Conservation (phyloP, 2,113 vertebrate genomes). For the Neopipo cinnamomea region DNA sequence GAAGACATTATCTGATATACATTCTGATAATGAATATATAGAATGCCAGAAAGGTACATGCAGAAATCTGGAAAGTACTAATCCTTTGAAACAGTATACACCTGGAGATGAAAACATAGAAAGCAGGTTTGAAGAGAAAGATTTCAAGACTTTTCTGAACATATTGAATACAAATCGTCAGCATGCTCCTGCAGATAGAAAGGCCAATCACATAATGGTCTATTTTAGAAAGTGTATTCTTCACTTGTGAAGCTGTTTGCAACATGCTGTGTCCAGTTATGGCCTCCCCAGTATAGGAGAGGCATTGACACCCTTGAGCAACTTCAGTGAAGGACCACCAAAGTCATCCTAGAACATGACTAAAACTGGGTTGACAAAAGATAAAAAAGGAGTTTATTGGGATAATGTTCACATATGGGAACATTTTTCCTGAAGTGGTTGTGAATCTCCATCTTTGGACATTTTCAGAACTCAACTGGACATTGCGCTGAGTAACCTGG, state of each 20-base stretch:
- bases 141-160: neutral
- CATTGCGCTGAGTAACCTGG: neutral
- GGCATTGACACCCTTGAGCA: neutral
- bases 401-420: neutral
- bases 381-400: neutral
- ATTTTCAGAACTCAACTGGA: neutral
- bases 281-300: neutral
- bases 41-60: neutral
- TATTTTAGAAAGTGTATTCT: neutral
- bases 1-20: neutral
- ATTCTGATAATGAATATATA: neutral
- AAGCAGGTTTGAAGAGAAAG: neutral
- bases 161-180: neutral
- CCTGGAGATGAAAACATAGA: neutral
- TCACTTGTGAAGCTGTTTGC: neutral
- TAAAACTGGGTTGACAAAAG: neutral
- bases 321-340: neutral
- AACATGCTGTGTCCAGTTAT: neutral
- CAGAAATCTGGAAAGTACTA: neutral
- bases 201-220: neutral
- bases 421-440: neutral
- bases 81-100: neutral
- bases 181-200: neutral
- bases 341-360: neutral
- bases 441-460: neutral